Conservation (phyloP, 2,888 invertebrate genomes). For the Arctia plantaginis region DNA sequence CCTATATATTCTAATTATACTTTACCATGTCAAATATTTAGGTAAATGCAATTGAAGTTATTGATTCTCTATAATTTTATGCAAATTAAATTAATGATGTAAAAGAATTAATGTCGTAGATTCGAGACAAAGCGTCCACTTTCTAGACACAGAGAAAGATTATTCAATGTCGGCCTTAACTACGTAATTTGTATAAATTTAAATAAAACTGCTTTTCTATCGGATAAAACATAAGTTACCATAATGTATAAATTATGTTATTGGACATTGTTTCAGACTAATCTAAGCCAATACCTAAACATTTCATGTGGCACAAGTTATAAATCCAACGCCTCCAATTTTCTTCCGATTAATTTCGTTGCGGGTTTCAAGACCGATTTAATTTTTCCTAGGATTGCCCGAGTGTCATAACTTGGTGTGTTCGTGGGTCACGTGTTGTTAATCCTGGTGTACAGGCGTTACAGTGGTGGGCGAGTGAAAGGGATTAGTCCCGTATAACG, state of each 20-base stretch:
- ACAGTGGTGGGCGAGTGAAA: too few relatives aligned
- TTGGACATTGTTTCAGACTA: not conserved
- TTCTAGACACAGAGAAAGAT: not conserved
- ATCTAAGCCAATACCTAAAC: too few relatives aligned
- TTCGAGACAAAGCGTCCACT: not conserved
- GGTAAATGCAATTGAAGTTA: not conserved
- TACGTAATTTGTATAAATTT: not conserved
- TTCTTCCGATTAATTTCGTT: too few relatives aligned
- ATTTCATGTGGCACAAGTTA: too few relatives aligned
- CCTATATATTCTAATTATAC: too few relatives aligned
- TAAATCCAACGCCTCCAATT: too few relatives aligned
- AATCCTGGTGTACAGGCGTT: too few relatives aligned
- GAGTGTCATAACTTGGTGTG: too few relatives aligned
- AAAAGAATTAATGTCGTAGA: not conserved
- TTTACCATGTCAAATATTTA: not conserved
- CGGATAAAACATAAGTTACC: not conserved
- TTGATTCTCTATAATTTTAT: not conserved
- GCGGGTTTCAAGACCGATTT: too few relatives aligned
- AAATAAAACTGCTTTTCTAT: constrained; percentile 2
- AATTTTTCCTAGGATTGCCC: too few relatives aligned
- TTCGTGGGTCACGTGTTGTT: too few relatives aligned
- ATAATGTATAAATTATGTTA: not conserved
- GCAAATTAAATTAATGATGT: not conserved
- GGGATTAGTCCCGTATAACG: too few relatives aligned
- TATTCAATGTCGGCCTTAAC: not conserved